phyloP scores from a whole-genome alignment of 2,888 invertebrate genomes.

The Drosophila pseudotakahashii region DNA sequence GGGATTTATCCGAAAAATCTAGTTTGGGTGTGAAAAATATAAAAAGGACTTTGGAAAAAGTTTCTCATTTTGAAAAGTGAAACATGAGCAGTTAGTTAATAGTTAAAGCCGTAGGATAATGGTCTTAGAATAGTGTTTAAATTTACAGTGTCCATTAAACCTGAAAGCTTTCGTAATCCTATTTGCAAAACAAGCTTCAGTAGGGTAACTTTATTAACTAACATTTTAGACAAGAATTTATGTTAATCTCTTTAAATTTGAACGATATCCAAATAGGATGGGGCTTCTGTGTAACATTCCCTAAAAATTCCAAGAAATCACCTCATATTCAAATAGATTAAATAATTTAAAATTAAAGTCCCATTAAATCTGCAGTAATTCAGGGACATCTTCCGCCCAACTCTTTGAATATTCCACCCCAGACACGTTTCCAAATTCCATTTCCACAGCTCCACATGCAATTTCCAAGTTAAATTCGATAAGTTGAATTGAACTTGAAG shows the following conservation, averaged over 20 bases:
- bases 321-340: not conserved
- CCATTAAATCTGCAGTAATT: slow-evolving; percentile 3
- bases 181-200: not conserved
- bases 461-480: slow-evolving; percentile 34
- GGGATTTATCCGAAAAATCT: not conserved
- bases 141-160: not conserved
- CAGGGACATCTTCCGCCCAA: not conserved
- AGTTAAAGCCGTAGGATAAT: not conserved
- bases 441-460: slow-evolving; percentile 30
- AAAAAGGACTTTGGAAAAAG: slow-evolving; percentile 4
- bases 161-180: not conserved
- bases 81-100: not conserved
- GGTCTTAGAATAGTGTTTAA: not conserved
- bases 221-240: no score
- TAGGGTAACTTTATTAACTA: not conserved
- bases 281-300: no score
- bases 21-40: slow-evolving; percentile 11
- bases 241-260: not conserved
- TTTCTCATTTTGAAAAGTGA: not conserved
- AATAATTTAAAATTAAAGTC: slow-evolving; percentile 17
- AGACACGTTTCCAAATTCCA: slow-evolving; percentile 22
- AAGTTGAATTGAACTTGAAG: slow-evolving; percentile 34
- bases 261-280: no score
- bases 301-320: not conserved
- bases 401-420: slow-evolving; percentile 1